A percentile compares a stretch with the other conserved stretches of the same genome.
These are phyloP conservation scores for Clamator glandarius DNA, from an alignment of 2,797 vertebrate species.

Conservation along the genomic window DNA sequence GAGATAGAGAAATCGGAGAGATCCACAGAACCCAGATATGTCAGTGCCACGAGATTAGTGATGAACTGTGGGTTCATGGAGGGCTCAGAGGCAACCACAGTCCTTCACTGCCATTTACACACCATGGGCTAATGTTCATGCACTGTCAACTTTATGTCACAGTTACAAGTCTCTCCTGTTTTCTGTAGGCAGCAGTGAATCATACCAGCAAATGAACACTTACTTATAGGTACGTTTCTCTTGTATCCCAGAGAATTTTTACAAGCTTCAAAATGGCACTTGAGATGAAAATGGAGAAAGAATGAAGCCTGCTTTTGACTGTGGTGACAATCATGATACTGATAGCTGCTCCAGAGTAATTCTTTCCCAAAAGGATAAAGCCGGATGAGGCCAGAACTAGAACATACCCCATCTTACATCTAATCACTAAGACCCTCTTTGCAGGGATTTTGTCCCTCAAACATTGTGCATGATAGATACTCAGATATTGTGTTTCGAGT, in stretches of 20 bases:
- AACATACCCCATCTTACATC: neutral
- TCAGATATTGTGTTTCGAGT: neutral
- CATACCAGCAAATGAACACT: neutral
- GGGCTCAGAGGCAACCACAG: neutral
- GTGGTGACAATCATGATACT: neutral
- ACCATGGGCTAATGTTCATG: neutral
- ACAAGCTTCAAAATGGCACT: neutral
- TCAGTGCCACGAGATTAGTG: neutral
- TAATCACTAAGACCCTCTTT: neutral
- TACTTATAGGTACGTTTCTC: neutral
- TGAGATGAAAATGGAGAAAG: neutral
- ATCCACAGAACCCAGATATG: neutral
- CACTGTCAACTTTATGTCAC: neutral
- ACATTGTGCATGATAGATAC: rapidly evolving
- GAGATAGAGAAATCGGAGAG: neutral
- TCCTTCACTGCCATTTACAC: neutral
- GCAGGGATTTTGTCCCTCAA: neutral
- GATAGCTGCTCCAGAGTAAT: neutral
- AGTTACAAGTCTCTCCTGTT: neutral
- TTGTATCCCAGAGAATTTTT: neutral
- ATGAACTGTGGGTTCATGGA: neutral
- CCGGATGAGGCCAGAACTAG: neutral
- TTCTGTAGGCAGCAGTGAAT: neutral
- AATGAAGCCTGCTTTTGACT: neutral
- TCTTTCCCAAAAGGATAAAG: neutral